A percentile compares a stretch with the other conserved stretches of the same genome.
Evolutionary conservation across 2,797 vertebrate species (phyloP).

Genomic region (Eupleurogrammus muticus): DNA sequence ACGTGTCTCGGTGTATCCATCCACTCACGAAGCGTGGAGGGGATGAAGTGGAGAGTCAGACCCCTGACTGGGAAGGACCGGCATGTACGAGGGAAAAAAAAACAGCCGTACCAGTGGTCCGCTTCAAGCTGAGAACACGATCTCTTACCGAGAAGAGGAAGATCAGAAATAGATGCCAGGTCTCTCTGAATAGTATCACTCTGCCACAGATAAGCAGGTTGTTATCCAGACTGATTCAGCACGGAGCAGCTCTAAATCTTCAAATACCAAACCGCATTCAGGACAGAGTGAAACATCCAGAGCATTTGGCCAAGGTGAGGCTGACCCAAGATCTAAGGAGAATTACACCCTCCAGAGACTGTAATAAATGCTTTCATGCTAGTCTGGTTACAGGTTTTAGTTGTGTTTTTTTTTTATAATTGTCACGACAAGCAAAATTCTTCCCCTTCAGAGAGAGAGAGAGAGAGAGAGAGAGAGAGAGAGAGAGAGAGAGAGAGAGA

Average conservation of each 20-base stretch:
- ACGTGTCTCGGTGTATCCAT: not conserved
- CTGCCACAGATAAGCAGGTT: constrained; percentile 25
- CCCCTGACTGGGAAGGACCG: constrained; percentile 15
- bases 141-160: constrained; percentile 25
- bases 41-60: constrained; percentile 24
- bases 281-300: constrained; percentile 7
- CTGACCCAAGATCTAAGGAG: constrained; percentile 9
- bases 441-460: constrained; percentile 40
- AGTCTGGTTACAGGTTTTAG: constrained; percentile 26
- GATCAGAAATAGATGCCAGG: constrained; percentile 36
- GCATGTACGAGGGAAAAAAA: constrained; percentile 22
- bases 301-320: constrained; percentile 21
- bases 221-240: constrained; percentile 35
- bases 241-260: constrained; percentile 12
- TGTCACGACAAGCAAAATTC: constrained; percentile 49
- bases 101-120: constrained; percentile 10
- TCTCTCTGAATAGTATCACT: constrained; percentile 44
- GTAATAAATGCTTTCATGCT: constrained; percentile 57
- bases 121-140: constrained; percentile 49
- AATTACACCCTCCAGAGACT: constrained; percentile 33
- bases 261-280: constrained; percentile 10
- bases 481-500: constrained; percentile 36
- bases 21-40: constrained; percentile 6
- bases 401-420: constrained; percentile 58
- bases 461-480: constrained; percentile 34